A percentile compares a stretch with the other conserved stretches of the same genome.
Conservation (phyloP, 2,113 vertebrate genomes). For the Antidorcas marsupialis region DNA sequence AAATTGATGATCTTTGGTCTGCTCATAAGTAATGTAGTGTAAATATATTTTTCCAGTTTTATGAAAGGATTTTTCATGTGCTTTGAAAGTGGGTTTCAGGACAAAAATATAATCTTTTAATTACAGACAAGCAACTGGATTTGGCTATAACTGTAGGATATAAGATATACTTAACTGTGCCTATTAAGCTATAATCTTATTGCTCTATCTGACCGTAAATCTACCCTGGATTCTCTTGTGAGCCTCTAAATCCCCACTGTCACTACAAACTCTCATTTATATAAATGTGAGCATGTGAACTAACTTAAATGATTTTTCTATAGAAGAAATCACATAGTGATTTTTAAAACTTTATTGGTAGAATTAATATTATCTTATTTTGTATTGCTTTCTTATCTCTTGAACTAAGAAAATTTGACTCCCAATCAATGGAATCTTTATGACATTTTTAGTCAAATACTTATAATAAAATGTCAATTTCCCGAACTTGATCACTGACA, state of each 20-base stretch:
- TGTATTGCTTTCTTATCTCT: background rate
- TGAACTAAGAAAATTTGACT: background rate
- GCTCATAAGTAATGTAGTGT: background rate
- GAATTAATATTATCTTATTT: background rate
- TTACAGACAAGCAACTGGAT: background rate
- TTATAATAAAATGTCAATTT: background rate
- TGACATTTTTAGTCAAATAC: background rate
- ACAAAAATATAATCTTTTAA: background rate
- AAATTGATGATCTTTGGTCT: background rate
- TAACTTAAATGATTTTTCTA: background rate
- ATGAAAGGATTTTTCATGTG: background rate
- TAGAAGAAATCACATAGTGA: background rate
- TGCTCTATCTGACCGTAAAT: background rate
- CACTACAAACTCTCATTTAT: background rate
- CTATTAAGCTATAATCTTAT: background rate
- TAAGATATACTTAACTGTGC: background rate
- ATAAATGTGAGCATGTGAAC: background rate
- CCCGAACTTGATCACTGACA: rapidly evolving
- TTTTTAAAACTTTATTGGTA: background rate
- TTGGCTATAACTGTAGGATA: background rate
- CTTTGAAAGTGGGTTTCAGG: background rate
- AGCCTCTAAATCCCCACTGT: background rate
- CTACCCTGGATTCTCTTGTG: background rate
- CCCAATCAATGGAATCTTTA: background rate
- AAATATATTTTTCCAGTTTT: background rate